A percentile compares a stretch with the other conserved stretches of the same genome.
Conservation (phyloP, 2,113 vertebrate species). For the Eclectus roratus region DNA sequence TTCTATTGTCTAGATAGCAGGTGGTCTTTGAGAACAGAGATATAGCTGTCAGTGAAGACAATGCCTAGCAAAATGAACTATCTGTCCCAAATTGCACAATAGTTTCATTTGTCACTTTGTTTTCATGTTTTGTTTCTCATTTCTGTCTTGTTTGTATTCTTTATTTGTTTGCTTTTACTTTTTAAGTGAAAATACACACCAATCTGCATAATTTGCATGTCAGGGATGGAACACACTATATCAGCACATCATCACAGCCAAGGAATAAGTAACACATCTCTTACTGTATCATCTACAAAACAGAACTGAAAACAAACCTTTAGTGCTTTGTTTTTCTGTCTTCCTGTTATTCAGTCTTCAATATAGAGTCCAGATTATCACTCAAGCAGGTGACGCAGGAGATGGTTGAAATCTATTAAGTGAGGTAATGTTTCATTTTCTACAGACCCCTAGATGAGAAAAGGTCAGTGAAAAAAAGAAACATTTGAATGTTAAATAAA, state of each 20-base stretch:
- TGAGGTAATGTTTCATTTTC: conserved; percentile 37
- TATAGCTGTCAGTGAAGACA: neutral
- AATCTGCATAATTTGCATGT: neutral
- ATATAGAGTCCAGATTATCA: conserved; percentile 19
- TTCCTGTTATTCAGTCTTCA: conserved; percentile 27
- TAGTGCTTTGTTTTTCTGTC: neutral
- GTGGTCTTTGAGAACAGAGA: neutral
- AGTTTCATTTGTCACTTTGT: neutral
- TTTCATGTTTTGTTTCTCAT: neutral
- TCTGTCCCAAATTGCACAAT: neutral
- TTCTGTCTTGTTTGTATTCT: neutral
- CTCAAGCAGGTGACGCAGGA: neutral
- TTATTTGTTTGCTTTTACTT: neutral
- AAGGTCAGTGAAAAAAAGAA: neutral
- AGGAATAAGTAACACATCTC: neutral
- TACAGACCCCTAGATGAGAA: neutral
- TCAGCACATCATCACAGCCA: neutral
- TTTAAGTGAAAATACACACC: neutral
- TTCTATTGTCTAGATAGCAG: neutral
- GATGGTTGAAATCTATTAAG: conserved; percentile 46
- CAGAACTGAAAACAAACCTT: neutral
- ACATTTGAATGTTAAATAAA: conserved; percentile 4
- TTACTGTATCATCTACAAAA: conserved; percentile 14
- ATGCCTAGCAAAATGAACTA: neutral
- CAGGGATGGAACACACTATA: neutral